phyloP scores from a whole-genome alignment of 2,797 vertebrate genomes.

The Bradypus variegatus region DNA sequence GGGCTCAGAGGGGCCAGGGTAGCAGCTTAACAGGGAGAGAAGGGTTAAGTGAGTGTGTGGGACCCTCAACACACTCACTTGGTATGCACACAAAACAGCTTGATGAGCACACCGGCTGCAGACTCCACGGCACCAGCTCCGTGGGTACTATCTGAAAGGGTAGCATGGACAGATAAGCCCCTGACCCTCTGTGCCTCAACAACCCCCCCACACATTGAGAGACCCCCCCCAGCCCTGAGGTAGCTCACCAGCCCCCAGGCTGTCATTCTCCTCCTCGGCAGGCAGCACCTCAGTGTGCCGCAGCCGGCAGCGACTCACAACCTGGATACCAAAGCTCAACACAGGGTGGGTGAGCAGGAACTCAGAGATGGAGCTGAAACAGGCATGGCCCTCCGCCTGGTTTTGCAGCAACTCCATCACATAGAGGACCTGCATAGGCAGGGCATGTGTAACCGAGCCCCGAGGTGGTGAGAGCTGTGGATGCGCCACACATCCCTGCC shows the following conservation, averaged over 20 bases:
- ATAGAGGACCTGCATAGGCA: conserved; percentile 86
- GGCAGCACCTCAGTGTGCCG: conserved; percentile 93
- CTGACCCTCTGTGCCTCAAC: not conserved
- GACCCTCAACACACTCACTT: conserved; percentile 81
- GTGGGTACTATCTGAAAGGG: conserved; percentile 83
- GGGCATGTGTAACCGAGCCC: not conserved
- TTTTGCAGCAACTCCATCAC: conserved; percentile 97
- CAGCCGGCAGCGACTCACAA: conserved; percentile 84
- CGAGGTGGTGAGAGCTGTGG: not conserved
- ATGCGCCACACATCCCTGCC: not conserved
- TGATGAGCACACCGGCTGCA: conserved; percentile 92
- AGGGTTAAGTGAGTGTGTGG: too few species aligned
- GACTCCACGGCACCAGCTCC: conserved; percentile 86
- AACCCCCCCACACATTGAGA: not conserved
- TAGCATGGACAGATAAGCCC: not conserved
- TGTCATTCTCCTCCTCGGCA: conserved; percentile 92
- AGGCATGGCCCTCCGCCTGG: conserved; percentile 90
- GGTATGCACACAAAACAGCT: conserved; percentile 98
- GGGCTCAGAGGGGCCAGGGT: not conserved
- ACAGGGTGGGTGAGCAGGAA: conserved; percentile 97
- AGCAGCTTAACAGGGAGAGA: not conserved
- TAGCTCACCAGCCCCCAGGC: conserved; percentile 82
- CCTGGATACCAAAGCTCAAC: conserved; percentile 94
- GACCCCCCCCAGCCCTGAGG: not conserved
- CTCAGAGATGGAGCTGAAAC: conserved; percentile 95